Conservation (phyloP, 2,113 vertebrate species). For the Mesocricetus auratus region DNA sequence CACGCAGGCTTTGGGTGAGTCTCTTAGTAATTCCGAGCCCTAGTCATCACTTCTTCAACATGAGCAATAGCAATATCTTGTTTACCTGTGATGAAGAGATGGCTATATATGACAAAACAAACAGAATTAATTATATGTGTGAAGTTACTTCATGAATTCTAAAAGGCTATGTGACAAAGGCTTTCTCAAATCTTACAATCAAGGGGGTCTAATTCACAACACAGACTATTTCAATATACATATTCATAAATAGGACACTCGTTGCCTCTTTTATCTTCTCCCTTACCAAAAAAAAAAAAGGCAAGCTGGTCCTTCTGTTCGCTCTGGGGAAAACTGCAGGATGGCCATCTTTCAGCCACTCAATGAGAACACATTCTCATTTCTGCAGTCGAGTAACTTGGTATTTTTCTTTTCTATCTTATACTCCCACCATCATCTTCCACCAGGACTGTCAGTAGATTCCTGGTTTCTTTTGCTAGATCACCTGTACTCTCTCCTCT, state of each 20-base stretch:
- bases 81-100: neutral
- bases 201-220: neutral
- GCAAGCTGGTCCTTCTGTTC: neutral
- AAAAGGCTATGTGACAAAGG: neutral
- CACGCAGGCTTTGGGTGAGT: neutral
- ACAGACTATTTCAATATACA: neutral
- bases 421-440: rapidly evolving
- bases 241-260: neutral
- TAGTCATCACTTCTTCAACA: neutral
- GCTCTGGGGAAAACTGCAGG: neutral
- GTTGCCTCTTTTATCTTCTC: neutral
- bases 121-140: neutral
- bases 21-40: neutral
- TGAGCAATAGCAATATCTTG: neutral
- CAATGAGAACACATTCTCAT: neutral
- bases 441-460: neutral
- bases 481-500: neutral
- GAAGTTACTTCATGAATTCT: neutral
- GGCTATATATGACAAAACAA: neutral
- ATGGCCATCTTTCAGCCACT: neutral
- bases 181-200: neutral
- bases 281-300: neutral
- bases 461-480: neutral
- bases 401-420: neutral
- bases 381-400: neutral